A percentile compares a stretch with the other conserved stretches of the same genome.
Evolutionary conservation across 2,888 invertebrate species (phyloP).

Genomic region (Andrena bicolor): DNA sequence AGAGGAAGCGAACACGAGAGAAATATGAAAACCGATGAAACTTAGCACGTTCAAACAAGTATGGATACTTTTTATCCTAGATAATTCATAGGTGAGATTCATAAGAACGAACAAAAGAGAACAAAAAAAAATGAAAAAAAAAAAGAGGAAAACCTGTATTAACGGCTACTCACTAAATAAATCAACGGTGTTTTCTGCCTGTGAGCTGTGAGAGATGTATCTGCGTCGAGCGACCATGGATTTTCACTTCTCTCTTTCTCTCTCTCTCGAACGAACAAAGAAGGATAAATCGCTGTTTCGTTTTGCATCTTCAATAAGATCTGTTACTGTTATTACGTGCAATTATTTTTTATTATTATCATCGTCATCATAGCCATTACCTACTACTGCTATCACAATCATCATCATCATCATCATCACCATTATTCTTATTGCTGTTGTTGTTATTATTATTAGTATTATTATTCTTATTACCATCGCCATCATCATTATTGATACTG

Average conservation of each 20-base stretch:
- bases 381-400: slow-evolving; percentile 31
- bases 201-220: slow-evolving; percentile 77
- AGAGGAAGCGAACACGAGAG: slow-evolving; percentile 52
- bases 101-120: slow-evolving; percentile 71
- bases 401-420: background rate
- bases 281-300: slow-evolving; percentile 52
- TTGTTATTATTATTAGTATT: too few species aligned
- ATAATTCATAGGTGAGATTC: slow-evolving; percentile 81
- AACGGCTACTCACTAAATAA: slow-evolving; percentile 81
- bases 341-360: slow-evolving; percentile 17
- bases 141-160: slow-evolving; percentile 77
- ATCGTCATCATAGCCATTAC: slow-evolving; percentile 35
- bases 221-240: slow-evolving; percentile 72
- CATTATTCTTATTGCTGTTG: too few species aligned
- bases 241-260: slow-evolving; percentile 56
- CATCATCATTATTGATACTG: slow-evolving; percentile 76
- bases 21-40: slow-evolving; percentile 59
- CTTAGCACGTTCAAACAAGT: slow-evolving; percentile 75
- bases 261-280: slow-evolving; percentile 24
- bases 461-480: slow-evolving; percentile 22
- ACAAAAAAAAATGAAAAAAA: slow-evolving; percentile 73
- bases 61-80: slow-evolving; percentile 84
- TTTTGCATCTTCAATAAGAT: slow-evolving; percentile 60
- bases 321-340: slow-evolving; percentile 21
- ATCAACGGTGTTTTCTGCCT: slow-evolving; percentile 84